Conservation (phyloP, 2,113 vertebrate species). For the Anhinga anhinga region DNA sequence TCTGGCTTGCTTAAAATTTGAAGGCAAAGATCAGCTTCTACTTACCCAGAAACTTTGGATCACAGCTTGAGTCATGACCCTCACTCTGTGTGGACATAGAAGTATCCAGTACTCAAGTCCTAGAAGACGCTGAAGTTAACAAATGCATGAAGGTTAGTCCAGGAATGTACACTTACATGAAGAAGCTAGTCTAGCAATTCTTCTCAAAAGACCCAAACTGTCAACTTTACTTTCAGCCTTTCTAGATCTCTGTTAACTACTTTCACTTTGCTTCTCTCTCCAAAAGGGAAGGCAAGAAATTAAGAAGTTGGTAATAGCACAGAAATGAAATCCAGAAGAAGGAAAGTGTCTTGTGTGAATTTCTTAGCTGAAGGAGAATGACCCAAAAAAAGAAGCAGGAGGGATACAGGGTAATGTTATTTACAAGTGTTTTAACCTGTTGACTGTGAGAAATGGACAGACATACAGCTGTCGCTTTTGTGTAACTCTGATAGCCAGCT, state of each 20-base stretch:
- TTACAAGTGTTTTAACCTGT: not conserved
- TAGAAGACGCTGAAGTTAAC: not conserved
- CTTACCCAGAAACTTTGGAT: not conserved
- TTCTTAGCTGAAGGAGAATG: not conserved
- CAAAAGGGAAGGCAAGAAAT: not conserved
- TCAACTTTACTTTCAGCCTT: not conserved
- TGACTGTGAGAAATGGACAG: not conserved
- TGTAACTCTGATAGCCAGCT: not conserved
- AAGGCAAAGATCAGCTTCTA: not conserved
- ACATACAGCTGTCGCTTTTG: not conserved
- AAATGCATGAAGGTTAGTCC: not conserved
- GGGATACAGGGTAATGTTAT: not conserved
- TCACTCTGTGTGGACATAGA: not conserved
- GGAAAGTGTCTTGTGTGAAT: not conserved
- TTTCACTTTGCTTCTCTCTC: not conserved
- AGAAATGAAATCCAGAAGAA: not conserved
- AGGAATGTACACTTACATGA: not conserved
- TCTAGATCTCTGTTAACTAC: not conserved
- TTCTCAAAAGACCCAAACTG: not conserved
- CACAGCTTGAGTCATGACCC: not conserved
- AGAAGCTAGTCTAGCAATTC: not conserved
- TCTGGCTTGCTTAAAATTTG: not conserved
- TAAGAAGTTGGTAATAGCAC: not conserved
- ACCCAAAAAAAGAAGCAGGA: not conserved
- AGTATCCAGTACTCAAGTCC: not conserved